Evolutionary conservation across 1,140 invertebrate genomes (phyloP).

Genomic region (Ostrea denselamellosa): DNA sequence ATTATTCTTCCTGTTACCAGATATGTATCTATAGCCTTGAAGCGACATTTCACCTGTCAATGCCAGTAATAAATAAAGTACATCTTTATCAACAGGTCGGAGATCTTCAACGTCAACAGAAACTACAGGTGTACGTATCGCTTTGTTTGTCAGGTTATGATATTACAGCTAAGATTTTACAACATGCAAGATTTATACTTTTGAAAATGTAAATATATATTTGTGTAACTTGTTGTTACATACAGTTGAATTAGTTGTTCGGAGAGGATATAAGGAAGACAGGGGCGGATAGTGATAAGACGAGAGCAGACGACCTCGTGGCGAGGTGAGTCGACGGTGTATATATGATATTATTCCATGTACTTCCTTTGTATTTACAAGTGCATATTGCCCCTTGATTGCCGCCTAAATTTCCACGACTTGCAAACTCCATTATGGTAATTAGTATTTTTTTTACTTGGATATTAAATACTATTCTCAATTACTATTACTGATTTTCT

Average conservation of each 20-base stretch:
- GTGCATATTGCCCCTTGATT: too few species aligned
- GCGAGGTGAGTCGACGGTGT: background rate
- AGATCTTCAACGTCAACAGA: constrained; percentile 7
- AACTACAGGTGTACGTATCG: background rate
- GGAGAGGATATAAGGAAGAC: background rate
- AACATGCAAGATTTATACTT: background rate
- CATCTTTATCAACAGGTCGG: constrained; percentile 32
- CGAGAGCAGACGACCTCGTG: background rate
- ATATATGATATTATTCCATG: background rate
- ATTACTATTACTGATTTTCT: too few species aligned
- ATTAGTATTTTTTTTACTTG: too few species aligned
- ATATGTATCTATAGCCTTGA: constrained; percentile 30
- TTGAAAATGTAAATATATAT: background rate
- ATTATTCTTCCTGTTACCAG: background rate
- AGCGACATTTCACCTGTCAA: constrained; percentile 24
- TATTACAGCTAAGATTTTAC: background rate
- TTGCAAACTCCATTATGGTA: too few species aligned
- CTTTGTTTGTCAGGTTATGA: background rate
- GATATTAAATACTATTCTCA: too few species aligned
- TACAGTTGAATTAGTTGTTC: background rate
- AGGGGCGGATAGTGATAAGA: background rate
- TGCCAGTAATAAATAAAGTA: constrained; percentile 16
- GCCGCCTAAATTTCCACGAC: too few species aligned
- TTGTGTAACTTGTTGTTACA: background rate
- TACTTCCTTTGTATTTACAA: background rate